Evolutionary conservation across 2,888 invertebrate species (phyloP).

Genomic region (Smittia aterrima): DNA sequence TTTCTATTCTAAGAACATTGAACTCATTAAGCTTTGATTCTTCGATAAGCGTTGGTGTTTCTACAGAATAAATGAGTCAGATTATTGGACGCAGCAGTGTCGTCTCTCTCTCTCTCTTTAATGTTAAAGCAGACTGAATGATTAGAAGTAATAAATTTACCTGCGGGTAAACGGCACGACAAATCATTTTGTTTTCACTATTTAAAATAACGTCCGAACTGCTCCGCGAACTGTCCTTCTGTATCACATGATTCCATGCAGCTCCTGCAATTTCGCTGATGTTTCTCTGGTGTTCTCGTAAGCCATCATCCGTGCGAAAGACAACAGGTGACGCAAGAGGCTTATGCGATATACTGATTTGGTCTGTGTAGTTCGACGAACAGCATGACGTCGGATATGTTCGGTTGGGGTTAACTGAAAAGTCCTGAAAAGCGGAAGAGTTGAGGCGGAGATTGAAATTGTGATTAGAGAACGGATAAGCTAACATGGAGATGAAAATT

Average conservation of each 20-base stretch:
- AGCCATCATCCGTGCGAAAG: slow-evolving; percentile 44
- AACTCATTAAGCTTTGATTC: background rate
- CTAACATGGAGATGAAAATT: background rate
- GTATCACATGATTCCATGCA: slow-evolving; percentile 45
- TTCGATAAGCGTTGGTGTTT: background rate
- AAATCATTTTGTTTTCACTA: slow-evolving; percentile 44
- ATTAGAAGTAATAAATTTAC: slow-evolving; percentile 42
- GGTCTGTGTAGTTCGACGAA: slow-evolving; percentile 44
- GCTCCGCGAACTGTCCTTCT: slow-evolving; percentile 43
- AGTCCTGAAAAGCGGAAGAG: slow-evolving; percentile 42
- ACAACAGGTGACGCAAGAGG: slow-evolving; percentile 45
- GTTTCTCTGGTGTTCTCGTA: slow-evolving; percentile 44
- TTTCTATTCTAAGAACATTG: background rate
- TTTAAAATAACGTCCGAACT: slow-evolving; percentile 25
- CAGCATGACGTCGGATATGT: slow-evolving; percentile 46
- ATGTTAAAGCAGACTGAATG: background rate
- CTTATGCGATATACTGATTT: slow-evolving; percentile 45
- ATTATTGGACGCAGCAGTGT: background rate
- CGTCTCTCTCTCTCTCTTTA: background rate
- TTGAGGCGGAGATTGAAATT: background rate
- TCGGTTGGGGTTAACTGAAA: slow-evolving; percentile 44
- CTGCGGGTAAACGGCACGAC: slow-evolving; percentile 45
- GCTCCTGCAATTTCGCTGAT: slow-evolving; percentile 45
- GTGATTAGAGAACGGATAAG: background rate
- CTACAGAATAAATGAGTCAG: background rate